Evolutionary conservation across 2,888 invertebrate genomes (phyloP).

Genomic region (Heliconius cydno): DNA sequence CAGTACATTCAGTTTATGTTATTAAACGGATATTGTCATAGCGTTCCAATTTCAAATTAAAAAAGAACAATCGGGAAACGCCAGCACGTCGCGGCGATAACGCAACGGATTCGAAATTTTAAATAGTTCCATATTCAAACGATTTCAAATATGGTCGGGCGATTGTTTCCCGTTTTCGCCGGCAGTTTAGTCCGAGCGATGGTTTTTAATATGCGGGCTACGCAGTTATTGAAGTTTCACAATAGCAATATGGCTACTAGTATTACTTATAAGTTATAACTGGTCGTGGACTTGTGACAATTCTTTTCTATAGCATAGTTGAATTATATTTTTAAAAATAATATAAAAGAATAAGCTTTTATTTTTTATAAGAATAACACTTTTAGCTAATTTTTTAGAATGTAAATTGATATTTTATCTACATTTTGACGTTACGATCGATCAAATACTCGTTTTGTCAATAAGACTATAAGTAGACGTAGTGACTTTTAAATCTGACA

Average conservation of each 20-base stretch:
- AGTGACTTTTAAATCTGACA: constrained; percentile 15
- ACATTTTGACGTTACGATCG: constrained; percentile 1
- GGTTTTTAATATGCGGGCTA: constrained; percentile 81
- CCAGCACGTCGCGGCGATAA: constrained; percentile 80
- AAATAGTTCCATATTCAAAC: constrained; percentile 82
- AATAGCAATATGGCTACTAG: constrained; percentile 72
- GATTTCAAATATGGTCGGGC: constrained; percentile 79
- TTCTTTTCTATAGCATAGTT: constrained; percentile 44
- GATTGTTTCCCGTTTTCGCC: constrained; percentile 83
- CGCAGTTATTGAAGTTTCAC: constrained; percentile 79
- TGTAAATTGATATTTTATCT: constrained; percentile 4
- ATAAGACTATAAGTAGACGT: background rate
- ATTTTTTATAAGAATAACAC: background rate
- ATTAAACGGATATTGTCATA: constrained; percentile 49
- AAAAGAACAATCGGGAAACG: constrained; percentile 78
- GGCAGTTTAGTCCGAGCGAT: constrained; percentile 65
- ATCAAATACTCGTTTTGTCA: constrained; percentile 13
- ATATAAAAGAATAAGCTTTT: background rate
- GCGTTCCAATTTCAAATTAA: constrained; percentile 56
- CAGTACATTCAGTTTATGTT: constrained; percentile 9
- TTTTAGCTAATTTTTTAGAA: background rate
- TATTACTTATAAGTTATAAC: constrained; percentile 52
- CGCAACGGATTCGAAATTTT: constrained; percentile 83
- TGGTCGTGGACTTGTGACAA: constrained; percentile 54
- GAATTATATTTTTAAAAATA: background rate